phyloP scores from a whole-genome alignment of 2,797 vertebrate genomes.

The Myripristis jacobus region DNA sequence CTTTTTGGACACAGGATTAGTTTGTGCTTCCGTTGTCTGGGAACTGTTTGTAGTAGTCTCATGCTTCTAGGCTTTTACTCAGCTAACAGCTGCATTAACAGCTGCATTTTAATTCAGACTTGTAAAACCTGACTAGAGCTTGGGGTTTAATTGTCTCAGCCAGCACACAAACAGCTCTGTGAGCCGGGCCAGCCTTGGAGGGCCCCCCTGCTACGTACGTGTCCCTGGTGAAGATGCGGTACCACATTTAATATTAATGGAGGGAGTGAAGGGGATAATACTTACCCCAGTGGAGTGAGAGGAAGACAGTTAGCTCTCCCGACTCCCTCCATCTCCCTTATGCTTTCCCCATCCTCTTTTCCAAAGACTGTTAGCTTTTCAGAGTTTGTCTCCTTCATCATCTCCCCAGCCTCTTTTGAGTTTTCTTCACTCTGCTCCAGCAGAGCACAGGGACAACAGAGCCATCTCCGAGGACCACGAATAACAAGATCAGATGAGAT shows the following conservation, averaged over 20 bases:
- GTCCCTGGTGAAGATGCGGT: neutral
- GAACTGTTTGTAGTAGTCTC: no score
- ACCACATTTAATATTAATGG: constrained; percentile 5
- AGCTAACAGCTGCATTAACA: neutral
- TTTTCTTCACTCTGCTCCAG: no score
- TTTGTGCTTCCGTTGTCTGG: no score
- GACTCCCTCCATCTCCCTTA: no score
- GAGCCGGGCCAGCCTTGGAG: neutral
- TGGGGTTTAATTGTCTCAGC: neutral
- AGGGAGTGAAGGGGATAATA: neutral
- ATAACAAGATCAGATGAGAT: neutral
- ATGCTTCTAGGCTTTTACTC: neutral
- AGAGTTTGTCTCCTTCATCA: no score
- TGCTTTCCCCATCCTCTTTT: no score
- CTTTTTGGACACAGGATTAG: no score
- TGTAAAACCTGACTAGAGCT: neutral
- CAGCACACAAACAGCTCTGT: neutral
- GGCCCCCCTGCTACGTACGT: neutral
- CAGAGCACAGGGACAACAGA: neutral
- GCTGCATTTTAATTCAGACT: neutral
- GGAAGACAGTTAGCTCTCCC: constrained; percentile 1
- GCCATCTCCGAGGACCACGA: neutral
- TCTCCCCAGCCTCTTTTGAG: no score
- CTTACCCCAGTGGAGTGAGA: neutral
- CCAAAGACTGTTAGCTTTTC: no score